These are phyloP conservation scores for Rhea americana DNA, from an alignment of 2,113 vertebrate species.

Conservation along the genomic window DNA sequence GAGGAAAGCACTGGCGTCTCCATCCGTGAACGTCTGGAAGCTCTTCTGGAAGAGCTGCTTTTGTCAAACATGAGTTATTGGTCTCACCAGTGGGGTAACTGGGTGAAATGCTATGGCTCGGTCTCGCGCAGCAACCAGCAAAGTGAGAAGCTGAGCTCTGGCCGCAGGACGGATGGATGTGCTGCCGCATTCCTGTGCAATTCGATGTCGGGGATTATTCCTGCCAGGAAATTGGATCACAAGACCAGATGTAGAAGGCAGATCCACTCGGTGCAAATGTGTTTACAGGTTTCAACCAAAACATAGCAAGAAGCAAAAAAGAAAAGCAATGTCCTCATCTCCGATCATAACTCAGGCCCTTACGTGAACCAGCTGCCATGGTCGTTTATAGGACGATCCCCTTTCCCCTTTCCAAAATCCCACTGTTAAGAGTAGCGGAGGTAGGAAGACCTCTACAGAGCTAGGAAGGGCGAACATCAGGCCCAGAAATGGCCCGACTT, in stretches of 20 bases:
- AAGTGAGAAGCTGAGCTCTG: neutral
- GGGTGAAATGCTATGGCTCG: neutral
- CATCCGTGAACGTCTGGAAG: conserved; percentile 11
- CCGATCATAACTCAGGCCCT: neutral
- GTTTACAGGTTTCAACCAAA: conserved; percentile 54
- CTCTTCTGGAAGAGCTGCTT: conserved; percentile 27
- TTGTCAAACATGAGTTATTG: neutral
- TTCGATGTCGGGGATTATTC: neutral
- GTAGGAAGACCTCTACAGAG: neutral
- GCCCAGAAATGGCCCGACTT: neutral
- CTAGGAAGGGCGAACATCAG: neutral
- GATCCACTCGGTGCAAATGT: neutral
- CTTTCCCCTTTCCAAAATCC: neutral
- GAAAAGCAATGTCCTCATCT: neutral
- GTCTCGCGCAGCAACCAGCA: neutral
- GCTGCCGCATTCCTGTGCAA: neutral
- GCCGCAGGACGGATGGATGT: fast-evolving
- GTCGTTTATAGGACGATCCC: neutral
- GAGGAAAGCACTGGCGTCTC: neutral
- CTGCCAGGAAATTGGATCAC: conserved; percentile 40
- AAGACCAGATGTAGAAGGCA: conserved; percentile 21
- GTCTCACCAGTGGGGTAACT: neutral
- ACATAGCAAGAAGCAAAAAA: neutral
- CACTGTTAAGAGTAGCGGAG: neutral
- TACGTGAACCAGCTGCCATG: conserved; percentile 15